Base-by-base conservation (phyloP, 2,888 invertebrate species). In the Empis stercorea region DNA sequence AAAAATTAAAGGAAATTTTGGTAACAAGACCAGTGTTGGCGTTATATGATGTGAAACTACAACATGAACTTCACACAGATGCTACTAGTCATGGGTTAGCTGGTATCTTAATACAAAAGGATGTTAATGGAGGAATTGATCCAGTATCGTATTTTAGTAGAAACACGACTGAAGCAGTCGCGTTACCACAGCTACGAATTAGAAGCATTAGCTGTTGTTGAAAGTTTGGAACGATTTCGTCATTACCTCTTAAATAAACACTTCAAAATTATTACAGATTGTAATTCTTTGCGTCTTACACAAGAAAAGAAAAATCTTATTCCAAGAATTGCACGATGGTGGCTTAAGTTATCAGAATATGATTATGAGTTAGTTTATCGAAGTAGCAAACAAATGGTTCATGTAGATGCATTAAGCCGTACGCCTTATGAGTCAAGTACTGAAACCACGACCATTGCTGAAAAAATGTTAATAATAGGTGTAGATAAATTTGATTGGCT, bases 311-410 rank as follows among this genome's bases (percentile, higher is more conserved):
- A 32, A 32, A 32, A 32, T 32, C 4, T 32, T 5, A 34, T 34
- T 5, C 34, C 34, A 20, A 39, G 60, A 44, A 52, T 61, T 11
- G 60, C 54, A 6, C 50, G 59, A 32, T 62, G 62, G 61, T 59
- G 58, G 51, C 37, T 61, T 30, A 32, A 46, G 23, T 16, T 45
- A 9, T 43, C 41, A 23, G 44, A 45, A 27, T 48, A 47, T 14
- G 6, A 40, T 23, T 49, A 44, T 14, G 43, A 44, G 42, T 32
- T 46, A 30, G 44, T 37, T 16, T 42, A 46, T 34, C 27, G 48
- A 42, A 16, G 40, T 3, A 39, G 40, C 7, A 36, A 36, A 15
- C 10, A 32, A 2, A 61, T 62, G 48, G 20, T n/a, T n/a, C 61
- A 61, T 52, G 61, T 54, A 14, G 57, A 58, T 50, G 54, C 57